phyloP scores from a whole-genome alignment of 1,140 invertebrate genomes.

The Penaeus indicus region DNA sequence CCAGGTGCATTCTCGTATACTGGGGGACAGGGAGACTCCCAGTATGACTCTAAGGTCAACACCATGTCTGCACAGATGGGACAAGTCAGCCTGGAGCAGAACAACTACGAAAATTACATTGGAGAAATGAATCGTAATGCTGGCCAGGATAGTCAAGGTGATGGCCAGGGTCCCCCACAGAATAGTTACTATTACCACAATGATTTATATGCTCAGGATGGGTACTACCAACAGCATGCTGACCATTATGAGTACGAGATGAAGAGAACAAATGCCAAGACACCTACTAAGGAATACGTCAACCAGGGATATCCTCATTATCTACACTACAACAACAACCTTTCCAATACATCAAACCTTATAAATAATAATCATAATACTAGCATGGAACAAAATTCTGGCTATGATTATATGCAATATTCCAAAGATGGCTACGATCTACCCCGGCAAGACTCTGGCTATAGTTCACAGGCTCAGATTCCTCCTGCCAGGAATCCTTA shows the following conservation, averaged over 20 bases:
- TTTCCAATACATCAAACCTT: conserved; percentile 52
- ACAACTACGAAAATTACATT: conserved; percentile 58
- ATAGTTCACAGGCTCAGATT: conserved; percentile 67
- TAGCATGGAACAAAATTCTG: conserved; percentile 66
- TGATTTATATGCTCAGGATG: conserved; percentile 38
- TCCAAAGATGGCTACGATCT: conserved; percentile 67
- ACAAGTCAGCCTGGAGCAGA: conserved; percentile 58
- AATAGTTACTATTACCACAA: conserved; percentile 53
- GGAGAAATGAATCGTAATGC: not conserved
- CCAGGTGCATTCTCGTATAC: conserved; percentile 62
- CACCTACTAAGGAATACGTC: conserved; percentile 61
- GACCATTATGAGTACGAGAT: conserved; percentile 45
- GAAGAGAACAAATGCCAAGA: conserved; percentile 63
- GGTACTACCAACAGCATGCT: conserved; percentile 48
- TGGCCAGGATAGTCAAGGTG: conserved; percentile 25
- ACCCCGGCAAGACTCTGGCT: conserved; percentile 67
- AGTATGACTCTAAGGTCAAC: conserved; percentile 61
- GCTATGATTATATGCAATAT: conserved; percentile 68
- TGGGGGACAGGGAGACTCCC: conserved; percentile 61
- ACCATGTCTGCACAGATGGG: conserved; percentile 63
- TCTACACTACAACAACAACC: conserved; percentile 45
- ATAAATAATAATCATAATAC: conserved; percentile 65
- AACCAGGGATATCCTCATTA: conserved; percentile 63
- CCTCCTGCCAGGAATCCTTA: conserved; percentile 65
- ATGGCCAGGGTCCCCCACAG: conserved; percentile 28